These are phyloP conservation scores for Drosophila cardini DNA, from an alignment of 1,140 invertebrate genomes.

Conservation along the genomic window DNA sequence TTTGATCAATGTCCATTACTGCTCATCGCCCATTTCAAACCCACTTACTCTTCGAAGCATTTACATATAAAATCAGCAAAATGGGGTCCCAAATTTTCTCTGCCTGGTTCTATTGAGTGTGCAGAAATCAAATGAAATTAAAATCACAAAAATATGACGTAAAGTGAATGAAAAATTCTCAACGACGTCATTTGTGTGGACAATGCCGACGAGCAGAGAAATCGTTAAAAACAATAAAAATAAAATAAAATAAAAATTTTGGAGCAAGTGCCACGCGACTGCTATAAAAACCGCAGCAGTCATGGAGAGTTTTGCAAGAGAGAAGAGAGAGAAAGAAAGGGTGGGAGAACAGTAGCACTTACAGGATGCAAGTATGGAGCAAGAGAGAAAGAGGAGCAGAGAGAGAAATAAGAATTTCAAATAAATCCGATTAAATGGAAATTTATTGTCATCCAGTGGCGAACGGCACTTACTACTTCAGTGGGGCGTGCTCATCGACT, in stretches of 20 bases:
- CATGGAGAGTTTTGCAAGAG: conserved; percentile 22
- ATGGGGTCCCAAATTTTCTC: not conserved
- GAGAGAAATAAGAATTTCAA: conserved; percentile 80
- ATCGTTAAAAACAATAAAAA: conserved; percentile 72
- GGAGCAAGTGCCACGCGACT: conserved; percentile 54
- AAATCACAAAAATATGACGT: conserved; percentile 62
- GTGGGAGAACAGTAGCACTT: conserved; percentile 18
- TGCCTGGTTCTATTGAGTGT: conserved; percentile 18
- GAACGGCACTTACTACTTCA: conserved; percentile 82
- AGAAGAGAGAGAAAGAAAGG: not conserved
- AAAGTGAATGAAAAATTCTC: conserved; percentile 45
- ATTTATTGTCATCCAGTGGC: conserved; percentile 82
- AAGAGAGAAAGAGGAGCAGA: conserved; percentile 4
- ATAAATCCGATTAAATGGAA: conserved; percentile 83
- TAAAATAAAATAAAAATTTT: conserved; percentile 38
- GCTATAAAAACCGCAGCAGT: conserved; percentile 62
- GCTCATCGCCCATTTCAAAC: too few relatives aligned
- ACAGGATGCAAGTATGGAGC: conserved; percentile 13
- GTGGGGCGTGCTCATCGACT: conserved; percentile 80
- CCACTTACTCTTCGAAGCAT: conserved; percentile 2
- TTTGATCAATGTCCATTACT: conserved; percentile 4
- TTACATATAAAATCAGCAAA: conserved; percentile 45
- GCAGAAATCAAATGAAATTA: conserved; percentile 56
- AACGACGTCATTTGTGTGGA: conserved; percentile 35
- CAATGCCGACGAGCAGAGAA: conserved; percentile 34